Base-by-base conservation (phyloP, 23 tunicate species). In the Oikopleura albicans region DNA sequence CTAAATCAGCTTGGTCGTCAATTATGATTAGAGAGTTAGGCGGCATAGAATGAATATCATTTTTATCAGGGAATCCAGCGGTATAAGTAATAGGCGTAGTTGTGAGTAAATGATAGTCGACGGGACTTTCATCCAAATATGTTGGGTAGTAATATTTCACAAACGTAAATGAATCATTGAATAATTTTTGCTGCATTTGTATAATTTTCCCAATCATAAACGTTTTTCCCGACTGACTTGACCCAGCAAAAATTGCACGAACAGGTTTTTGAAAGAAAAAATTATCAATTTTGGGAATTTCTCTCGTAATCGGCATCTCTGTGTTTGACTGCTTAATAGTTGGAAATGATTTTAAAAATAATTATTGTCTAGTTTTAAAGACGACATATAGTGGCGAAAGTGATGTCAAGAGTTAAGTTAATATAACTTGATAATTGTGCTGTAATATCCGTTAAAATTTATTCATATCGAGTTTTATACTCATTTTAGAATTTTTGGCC, bases 111-210 rank as follows among this genome's bases (percentile, higher is more conserved):
- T 71, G 34, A 4, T 29, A 71, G 31, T 71, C 79, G 31, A 71
- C 79, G 28, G 79, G 79, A 12, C 35, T 71, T 71, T 71, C 79
- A 12, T 71, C 35, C 79, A 71, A 71, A 29, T 71, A 71, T 16
- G 27, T 16, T 37, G 79, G 79, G 35, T 71, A 71, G 37, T 2
- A 71, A 71, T 71, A 71, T 8, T 22, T 12, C 22, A 49, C 22
- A 49, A 22, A 49, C 12, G 12, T 49, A 22, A 49, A 49, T 8
- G 12, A 22, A 49, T 22, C 22, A 49, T 49, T 22, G 31, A 71
- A 71, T 71, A 71, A 71, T 4, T 31, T 29, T 49, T 22, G 16
- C 4, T 12, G 35, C 28, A 22, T 71, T 71, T 71, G 37, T 2
- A 16, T 12, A 71, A 71, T 16, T 71, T 71, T 71, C 27, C 37